A percentile compares a stretch with the other conserved stretches of the same genome.
These are phyloP conservation scores for Drosophila rubida DNA, from an alignment of 2,888 invertebrate species.

Conservation along the genomic window DNA sequence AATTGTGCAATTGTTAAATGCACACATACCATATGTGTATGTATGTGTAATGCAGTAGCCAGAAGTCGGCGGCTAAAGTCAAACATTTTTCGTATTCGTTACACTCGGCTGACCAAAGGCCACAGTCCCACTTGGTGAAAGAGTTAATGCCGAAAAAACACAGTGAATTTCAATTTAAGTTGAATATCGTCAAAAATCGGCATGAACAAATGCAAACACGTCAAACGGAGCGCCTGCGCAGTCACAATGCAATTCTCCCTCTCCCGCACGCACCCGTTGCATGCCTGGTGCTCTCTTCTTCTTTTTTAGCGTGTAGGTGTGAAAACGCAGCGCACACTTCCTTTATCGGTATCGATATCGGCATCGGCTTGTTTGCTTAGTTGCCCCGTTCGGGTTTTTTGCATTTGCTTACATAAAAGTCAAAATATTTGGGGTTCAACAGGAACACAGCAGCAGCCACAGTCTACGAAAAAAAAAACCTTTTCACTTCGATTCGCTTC, in stretches of 20 bases:
- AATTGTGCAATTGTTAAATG: slow-evolving; percentile 43
- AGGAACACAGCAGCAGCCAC: slow-evolving; percentile 15
- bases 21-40: not conserved
- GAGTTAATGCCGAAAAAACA: slow-evolving; percentile 28
- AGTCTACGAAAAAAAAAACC: slow-evolving; percentile 4
- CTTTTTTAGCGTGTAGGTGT: slow-evolving; percentile 82
- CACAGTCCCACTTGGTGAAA: slow-evolving; percentile 39
- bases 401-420: slow-evolving; percentile 59
- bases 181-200: slow-evolving; percentile 42
- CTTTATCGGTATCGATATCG: slow-evolving; percentile 66
- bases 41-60: slow-evolving; percentile 75
- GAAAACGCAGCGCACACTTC: slow-evolving; percentile 79
- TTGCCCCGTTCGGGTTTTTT: slow-evolving; percentile 25
- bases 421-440: slow-evolving; percentile 59
- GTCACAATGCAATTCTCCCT: slow-evolving; percentile 31
- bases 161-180: slow-evolving; percentile 38
- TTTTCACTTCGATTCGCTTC: slow-evolving; percentile 45
- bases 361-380: slow-evolving; percentile 47
- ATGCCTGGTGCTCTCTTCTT: slow-evolving; percentile 37
- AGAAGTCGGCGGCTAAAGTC: slow-evolving; percentile 71
- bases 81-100: slow-evolving; percentile 58
- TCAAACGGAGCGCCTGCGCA: slow-evolving; percentile 33
- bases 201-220: slow-evolving; percentile 57
- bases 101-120: slow-evolving; percentile 65
- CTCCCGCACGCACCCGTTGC: slow-evolving; percentile 19